phyloP scores from a whole-genome alignment of 2,113 vertebrate genomes.

The Herpetotheres cachinnans region DNA sequence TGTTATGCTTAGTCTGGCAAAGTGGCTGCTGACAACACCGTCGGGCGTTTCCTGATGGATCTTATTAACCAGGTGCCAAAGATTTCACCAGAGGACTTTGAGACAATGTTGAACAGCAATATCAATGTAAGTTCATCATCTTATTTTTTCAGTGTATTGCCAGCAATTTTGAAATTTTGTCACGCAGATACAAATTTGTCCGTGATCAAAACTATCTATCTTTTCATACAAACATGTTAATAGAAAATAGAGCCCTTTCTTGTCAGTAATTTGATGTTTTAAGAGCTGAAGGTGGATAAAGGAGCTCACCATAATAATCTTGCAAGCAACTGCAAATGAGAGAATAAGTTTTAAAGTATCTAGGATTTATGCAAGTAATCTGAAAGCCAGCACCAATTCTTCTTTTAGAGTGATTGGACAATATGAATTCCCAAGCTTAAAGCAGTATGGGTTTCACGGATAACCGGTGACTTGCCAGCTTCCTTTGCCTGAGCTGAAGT shows the following conservation, averaged over 20 bases:
- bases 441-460: not conserved
- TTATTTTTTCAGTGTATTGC: not conserved
- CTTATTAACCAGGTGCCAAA: constrained; percentile 97
- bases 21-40: constrained; percentile 92
- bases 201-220: not conserved
- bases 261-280: not conserved
- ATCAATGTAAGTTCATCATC: constrained; percentile 86
- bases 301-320: not conserved
- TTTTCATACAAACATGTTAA: not conserved
- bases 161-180: not conserved
- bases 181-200: not conserved
- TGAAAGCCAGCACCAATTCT: not conserved
- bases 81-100: constrained; percentile 94
- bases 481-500: not conserved
- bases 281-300: not conserved
- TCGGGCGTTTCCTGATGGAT: constrained; percentile 94
- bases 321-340: not conserved
- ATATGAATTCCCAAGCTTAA: not conserved
- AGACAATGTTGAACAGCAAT: constrained; percentile 98
- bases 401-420: not conserved
- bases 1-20: constrained; percentile 86
- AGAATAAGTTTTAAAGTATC: not conserved
- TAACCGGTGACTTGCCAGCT: not conserved
- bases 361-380: not conserved
- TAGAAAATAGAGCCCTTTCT: not conserved